phyloP scores from a whole-genome alignment of 2,888 invertebrate species.

The Lysandra bellargus region DNA sequence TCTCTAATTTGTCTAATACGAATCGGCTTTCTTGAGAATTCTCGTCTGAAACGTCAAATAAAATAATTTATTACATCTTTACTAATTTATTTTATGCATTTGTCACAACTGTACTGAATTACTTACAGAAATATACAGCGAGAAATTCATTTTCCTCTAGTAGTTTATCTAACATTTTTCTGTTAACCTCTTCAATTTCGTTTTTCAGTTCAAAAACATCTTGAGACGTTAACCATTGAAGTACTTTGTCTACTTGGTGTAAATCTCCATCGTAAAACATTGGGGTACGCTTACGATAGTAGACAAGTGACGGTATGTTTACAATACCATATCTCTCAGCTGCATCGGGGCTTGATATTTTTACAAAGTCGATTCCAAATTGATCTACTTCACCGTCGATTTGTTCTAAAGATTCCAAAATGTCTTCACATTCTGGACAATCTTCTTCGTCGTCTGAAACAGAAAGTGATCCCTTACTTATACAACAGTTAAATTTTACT shows the following conservation, averaged over 20 bases:
- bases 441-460: slow-evolving; percentile 87
- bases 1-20: slow-evolving; percentile 93
- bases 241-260: slow-evolving; percentile 90
- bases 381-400: slow-evolving; percentile 97
- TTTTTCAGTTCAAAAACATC: slow-evolving; percentile 97
- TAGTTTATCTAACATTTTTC: slow-evolving; percentile 97
- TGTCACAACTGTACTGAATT: not conserved
- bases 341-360: slow-evolving; percentile 90
- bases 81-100: not conserved
- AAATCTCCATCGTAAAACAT: slow-evolving; percentile 94
- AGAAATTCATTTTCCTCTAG: slow-evolving; percentile 97
- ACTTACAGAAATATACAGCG: slow-evolving; percentile 97
- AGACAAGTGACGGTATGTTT: slow-evolving; percentile 91
- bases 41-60: slow-evolving; percentile 83
- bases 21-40: slow-evolving; percentile 89
- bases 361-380: slow-evolving; percentile 96
- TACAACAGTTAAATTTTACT: not conserved
- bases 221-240: slow-evolving; percentile 95
- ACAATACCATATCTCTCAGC: slow-evolving; percentile 91
- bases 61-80: not conserved
- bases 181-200: slow-evolving; percentile 98
- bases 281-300: slow-evolving; percentile 91
- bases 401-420: slow-evolving; percentile 93
- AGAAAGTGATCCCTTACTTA: not conserved
- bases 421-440: slow-evolving; percentile 94